Percentiles rank a stretch among this genome's conserved stretches.
phyloP scores from a whole-genome alignment of 2,888 invertebrate genomes.

The Cantharis flavilabris region DNA sequence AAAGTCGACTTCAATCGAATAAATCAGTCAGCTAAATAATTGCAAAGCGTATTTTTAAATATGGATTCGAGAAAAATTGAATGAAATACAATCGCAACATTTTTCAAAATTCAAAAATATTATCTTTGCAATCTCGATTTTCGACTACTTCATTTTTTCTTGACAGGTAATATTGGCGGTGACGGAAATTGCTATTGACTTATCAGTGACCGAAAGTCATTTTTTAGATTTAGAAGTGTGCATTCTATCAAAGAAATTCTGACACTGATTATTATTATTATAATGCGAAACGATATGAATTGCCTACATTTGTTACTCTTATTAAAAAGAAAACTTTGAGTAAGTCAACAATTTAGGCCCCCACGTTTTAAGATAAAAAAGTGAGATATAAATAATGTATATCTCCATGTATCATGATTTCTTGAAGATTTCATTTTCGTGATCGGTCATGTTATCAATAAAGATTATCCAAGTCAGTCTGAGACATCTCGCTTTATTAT shows the following conservation, averaged over 20 bases:
- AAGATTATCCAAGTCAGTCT: not conserved
- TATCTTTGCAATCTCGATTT: not conserved
- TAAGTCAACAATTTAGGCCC: not conserved
- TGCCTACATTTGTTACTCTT: not conserved
- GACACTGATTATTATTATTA: not conserved
- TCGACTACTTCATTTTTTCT: not conserved
- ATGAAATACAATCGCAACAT: not conserved
- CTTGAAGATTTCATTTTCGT: not conserved
- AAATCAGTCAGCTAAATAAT: not conserved
- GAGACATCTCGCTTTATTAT: not conserved
- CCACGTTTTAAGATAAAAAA: not conserved
- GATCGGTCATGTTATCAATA: not conserved
- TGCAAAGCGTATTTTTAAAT: not conserved
- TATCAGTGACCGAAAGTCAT: not conserved
- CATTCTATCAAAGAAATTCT: not conserved
- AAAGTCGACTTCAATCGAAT: not conserved
- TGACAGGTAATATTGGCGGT: not conserved
- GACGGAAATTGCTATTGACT: not conserved
- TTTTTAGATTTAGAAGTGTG: not conserved
- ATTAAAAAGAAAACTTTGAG: not conserved
- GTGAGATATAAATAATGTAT: not conserved
- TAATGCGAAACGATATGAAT: not conserved
- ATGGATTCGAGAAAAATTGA: not conserved
- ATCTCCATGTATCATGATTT: not conserved
- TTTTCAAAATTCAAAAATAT: not conserved